phyloP scores from a whole-genome alignment of 2,113 vertebrate genomes.

The Mesoclemmys tuberculata region DNA sequence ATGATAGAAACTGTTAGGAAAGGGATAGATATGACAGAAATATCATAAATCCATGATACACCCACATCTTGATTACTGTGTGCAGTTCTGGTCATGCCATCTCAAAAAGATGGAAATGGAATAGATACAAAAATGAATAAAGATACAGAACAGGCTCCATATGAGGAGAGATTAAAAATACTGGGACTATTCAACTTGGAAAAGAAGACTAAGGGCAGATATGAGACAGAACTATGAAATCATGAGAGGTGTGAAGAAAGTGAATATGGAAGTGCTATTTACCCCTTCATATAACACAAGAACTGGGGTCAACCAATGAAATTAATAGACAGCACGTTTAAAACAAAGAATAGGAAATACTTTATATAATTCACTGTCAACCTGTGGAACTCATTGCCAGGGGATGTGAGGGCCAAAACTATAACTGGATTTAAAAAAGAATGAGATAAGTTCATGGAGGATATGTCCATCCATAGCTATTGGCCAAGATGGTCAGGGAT shows the following conservation, averaged over 20 bases:
- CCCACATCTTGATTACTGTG: not conserved
- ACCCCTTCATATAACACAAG: not conserved
- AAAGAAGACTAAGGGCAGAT: not conserved
- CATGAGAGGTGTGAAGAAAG: not conserved
- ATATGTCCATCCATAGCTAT: not conserved
- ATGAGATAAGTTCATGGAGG: not conserved
- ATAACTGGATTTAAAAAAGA: not conserved
- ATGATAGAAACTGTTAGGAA: not conserved
- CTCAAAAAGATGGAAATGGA: not conserved
- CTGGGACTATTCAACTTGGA: not conserved
- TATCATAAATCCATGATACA: not conserved
- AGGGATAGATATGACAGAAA: not conserved
- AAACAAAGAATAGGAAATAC: not conserved
- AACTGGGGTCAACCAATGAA: not conserved
- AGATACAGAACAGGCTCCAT: not conserved
- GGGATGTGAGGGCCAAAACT: not conserved
- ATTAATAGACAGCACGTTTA: not conserved
- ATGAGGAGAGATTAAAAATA: not conserved
- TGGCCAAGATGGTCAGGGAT: no score
- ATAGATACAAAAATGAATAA: not conserved
- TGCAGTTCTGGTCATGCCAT: not conserved
- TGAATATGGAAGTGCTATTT: not conserved
- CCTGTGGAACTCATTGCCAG: not conserved
- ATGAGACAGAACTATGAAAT: not conserved
- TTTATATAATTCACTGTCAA: not conserved